Conservation (phyloP, 2,888 invertebrate genomes). For the Agonum fuliginosum region DNA sequence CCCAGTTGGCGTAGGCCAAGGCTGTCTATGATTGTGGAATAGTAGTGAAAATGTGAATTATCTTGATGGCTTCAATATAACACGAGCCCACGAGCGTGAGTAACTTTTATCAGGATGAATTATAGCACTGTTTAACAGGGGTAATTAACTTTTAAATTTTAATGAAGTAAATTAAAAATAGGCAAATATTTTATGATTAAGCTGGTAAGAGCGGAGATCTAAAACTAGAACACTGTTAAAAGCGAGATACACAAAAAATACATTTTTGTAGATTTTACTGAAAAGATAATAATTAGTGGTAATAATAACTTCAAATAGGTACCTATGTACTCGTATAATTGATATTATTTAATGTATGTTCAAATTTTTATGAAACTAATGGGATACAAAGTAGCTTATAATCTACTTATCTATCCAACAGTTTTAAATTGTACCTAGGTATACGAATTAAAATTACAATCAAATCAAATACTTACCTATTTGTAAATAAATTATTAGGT, state of each 20-base stretch:
- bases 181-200: background rate
- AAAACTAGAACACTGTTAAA: background rate
- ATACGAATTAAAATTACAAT: too few relatives aligned
- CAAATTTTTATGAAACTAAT: too few relatives aligned
- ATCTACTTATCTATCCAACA: too few relatives aligned
- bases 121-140: conserved; percentile 5
- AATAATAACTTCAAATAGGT: too few relatives aligned
- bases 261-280: too few relatives aligned
- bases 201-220: background rate
- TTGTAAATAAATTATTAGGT: too few relatives aligned
- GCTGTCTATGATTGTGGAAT: background rate
- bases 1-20: conserved; percentile 35
- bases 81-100: background rate
- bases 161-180: background rate
- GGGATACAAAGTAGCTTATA: too few relatives aligned
- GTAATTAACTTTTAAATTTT: conserved; percentile 30
- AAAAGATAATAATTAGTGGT: too few relatives aligned
- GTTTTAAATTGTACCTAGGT: too few relatives aligned
- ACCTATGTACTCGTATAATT: too few relatives aligned
- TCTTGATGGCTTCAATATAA: conserved; percentile 19
- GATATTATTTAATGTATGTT: too few relatives aligned
- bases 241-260: background rate
- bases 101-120: background rate
- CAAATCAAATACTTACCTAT: too few relatives aligned
- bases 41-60: background rate